phyloP scores from a whole-genome alignment of 2,113 vertebrate species.

The Cepphus grylle region DNA sequence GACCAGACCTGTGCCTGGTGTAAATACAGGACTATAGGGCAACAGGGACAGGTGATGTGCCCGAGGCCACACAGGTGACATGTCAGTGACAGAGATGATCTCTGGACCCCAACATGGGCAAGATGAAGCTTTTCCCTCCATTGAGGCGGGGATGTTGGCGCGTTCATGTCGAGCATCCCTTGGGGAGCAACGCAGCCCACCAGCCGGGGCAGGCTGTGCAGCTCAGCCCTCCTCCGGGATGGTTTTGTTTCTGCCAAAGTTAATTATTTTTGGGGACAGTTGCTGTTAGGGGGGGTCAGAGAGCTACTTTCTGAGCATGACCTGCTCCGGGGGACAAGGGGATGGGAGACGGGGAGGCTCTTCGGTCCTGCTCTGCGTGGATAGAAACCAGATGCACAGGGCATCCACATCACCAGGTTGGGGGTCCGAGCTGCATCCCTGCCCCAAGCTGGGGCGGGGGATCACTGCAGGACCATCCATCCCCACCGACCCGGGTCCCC shows the following conservation, averaged over 20 bases:
- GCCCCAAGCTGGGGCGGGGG: accelerated
- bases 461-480: neutral
- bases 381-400: neutral
- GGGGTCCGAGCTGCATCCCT: neutral
- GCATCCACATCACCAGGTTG: accelerated
- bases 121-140: neutral
- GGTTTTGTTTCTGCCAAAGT: neutral
- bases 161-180: accelerated
- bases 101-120: accelerated
- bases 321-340: accelerated
- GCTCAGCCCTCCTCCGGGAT: neutral
- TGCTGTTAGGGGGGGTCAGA: neutral
- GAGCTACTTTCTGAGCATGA: neutral
- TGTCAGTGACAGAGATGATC: neutral
- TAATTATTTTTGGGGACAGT: neutral
- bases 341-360: neutral
- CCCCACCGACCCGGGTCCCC: neutral
- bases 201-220: neutral
- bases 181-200: neutral
- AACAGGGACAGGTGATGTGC: neutral
- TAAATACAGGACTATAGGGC: accelerated
- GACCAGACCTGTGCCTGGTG: neutral
- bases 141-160: accelerated
- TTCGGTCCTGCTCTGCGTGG: accelerated
- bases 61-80: neutral